Evolutionary conservation across 1,140 invertebrate species (phyloP), one percentile per base, ranked within the genome.

Genomic region (Plectus sambesii): DNA sequence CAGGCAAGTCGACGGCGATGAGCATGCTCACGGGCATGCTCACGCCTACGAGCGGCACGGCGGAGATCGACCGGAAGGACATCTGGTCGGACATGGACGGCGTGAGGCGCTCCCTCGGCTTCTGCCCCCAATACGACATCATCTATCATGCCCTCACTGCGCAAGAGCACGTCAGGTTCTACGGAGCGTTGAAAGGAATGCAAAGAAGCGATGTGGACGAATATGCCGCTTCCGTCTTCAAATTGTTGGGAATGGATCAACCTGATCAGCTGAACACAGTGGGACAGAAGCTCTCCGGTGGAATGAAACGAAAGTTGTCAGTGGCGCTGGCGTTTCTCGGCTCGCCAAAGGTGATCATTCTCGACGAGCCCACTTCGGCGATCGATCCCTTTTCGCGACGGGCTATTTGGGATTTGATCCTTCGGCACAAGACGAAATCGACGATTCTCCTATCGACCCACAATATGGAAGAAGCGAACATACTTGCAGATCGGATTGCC

Each of bases 281-380:
- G 15, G 15, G 9, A 5, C 23, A 12, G 15, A 0, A 54, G 41
- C 29, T 71, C 17, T 68, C 61, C 12, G 83, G 84, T 5, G 87
- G 86, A 1, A 85, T 87, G 73, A 85, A 86, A 67, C 71, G 87
- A 26, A 86, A 86, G 60, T 69, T 92, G 0, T 84, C 80, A 25
- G 83, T 89, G 33, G 85, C 83, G n/a, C 82, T 88, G 48, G 85
- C 86, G 2, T 47, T 66, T 1, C 61, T 66, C 24, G 63, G 63
- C n/a, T 74, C 73, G 2, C 74, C 74, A 4, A 74, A 63, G 35
- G 47, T 66, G 38, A 78, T 90, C n/a, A 80, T 92, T 54, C 76
- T 89, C 61, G 87, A 93, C 70, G 87, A 96, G 70, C 89, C 89
- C 29, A 89, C 87, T 1, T 85, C 85, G 3, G 89, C 89, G 38